Evolutionary conservation across 2,797 vertebrate species (phyloP).

Genomic region (Triplophysa yarkandensis): DNA sequence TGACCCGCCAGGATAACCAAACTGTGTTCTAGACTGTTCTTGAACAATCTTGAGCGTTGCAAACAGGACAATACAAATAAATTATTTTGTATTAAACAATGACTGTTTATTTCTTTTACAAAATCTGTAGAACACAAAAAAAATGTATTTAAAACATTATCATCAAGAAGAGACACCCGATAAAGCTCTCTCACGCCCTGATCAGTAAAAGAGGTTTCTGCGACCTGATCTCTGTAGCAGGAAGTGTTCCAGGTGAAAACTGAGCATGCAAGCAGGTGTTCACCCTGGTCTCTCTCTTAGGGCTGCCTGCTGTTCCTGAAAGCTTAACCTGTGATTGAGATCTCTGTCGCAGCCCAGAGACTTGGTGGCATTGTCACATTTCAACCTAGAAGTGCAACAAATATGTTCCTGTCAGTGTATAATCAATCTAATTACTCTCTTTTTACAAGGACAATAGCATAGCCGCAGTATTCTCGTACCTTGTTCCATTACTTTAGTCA

Average conservation of each 20-base stretch:
- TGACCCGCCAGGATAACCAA: conserved; percentile 10
- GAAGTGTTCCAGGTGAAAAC: conserved; percentile 44
- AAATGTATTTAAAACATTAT: conserved; percentile 12
- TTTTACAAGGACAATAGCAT: not conserved
- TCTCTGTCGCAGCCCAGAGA: conserved; percentile 9
- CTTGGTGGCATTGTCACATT: not conserved
- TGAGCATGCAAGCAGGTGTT: conserved; percentile 29
- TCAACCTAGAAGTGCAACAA: conserved; percentile 6
- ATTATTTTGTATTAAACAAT: conserved; percentile 37
- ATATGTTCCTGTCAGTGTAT: not conserved
- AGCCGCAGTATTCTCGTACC: not conserved
- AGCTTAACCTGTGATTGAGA: conserved; percentile 39
- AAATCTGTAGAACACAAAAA: conserved; percentile 4
- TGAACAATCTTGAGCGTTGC: not conserved
- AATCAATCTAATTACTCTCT: not conserved
- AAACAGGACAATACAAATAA: conserved; percentile 23
- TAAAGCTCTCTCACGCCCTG: conserved; percentile 33
- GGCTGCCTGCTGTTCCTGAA: not conserved
- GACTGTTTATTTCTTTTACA: not conserved
- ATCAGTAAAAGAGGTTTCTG: conserved; percentile 39
- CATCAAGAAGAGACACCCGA: conserved; percentile 15
- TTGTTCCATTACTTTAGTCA: conserved; percentile 24
- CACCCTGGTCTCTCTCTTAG: not conserved
- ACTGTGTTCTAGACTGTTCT: conserved; percentile 1
- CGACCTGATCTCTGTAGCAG: conserved; percentile 31